Conservation (phyloP, 2,113 vertebrate species). For the Mola mola region DNA sequence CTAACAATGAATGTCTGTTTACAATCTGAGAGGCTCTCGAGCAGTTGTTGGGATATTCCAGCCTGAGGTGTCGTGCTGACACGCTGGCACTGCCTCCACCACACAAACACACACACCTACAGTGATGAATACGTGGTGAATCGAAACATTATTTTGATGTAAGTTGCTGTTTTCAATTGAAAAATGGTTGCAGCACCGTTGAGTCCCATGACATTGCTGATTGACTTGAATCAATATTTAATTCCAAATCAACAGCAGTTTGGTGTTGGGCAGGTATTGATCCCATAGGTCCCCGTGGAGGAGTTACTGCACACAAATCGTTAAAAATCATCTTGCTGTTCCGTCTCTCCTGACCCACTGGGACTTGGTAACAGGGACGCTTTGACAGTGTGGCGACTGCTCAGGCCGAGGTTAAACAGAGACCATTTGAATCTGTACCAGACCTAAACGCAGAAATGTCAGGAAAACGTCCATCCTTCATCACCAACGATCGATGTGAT, state of each 20-base stretch:
- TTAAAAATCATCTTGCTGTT: constrained; percentile 28
- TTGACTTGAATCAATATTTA: constrained; percentile 55
- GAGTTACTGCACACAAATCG: constrained; percentile 48
- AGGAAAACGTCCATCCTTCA: no score
- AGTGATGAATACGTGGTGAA: constrained; percentile 1
- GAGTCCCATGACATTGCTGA: constrained; percentile 25
- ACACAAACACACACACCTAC: no score
- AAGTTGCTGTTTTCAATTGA: constrained; percentile 4
- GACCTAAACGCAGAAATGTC: no score
- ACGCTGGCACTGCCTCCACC: no score
- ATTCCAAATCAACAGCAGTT: constrained; percentile 52
- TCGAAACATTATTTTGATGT: constrained; percentile 1
- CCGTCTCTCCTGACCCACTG: not conserved
- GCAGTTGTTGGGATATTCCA: no score
- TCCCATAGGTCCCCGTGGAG: constrained; percentile 22
- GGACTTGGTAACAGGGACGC: not conserved
- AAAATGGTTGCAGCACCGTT: not conserved
- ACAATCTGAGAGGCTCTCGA: no score
- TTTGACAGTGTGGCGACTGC: not conserved
- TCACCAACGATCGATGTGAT: no score
- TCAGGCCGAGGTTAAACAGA: no score
- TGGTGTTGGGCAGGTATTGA: constrained; percentile 48
- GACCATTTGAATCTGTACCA: no score
- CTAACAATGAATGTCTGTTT: no score
- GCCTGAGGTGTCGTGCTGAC: no score